Evolutionary conservation across 2,113 vertebrate genomes (phyloP).

Genomic region (Turdus rufiventris): DNA sequence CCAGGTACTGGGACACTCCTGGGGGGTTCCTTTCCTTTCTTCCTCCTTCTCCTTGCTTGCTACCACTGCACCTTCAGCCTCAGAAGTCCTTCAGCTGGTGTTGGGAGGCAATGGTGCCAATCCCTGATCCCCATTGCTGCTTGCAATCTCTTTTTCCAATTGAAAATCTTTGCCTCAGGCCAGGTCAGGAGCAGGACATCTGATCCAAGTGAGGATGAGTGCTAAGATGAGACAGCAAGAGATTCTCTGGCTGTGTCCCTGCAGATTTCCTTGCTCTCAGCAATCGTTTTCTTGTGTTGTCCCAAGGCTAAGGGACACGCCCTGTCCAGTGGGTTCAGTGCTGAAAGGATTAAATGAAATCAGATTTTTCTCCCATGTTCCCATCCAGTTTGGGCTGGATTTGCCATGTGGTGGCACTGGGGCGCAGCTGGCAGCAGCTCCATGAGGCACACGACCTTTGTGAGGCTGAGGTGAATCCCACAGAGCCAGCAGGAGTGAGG

Average conservation of each 20-base stretch:
- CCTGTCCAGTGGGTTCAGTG: background rate
- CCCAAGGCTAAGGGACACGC: background rate
- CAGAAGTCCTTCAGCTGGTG: background rate
- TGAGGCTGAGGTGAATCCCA: background rate
- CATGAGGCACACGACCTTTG: rapidly evolving
- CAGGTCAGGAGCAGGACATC: background rate
- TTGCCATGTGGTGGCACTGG: background rate
- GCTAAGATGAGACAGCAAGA: background rate
- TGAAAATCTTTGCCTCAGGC: background rate
- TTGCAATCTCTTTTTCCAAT: background rate
- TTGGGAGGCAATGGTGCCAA: background rate
- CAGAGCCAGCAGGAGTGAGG: rapidly evolving
- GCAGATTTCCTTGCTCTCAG: background rate
- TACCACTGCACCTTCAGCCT: background rate
- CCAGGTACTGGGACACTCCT: slow-evolving; percentile 61
- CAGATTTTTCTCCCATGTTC: background rate
- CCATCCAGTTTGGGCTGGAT: background rate
- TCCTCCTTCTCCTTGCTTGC: background rate
- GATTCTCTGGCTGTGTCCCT: background rate
- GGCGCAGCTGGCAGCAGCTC: background rate
- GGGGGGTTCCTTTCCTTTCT: background rate
- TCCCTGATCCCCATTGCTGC: background rate
- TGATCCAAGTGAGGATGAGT: background rate
- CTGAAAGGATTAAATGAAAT: background rate
- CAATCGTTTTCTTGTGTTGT: rapidly evolving